These are phyloP conservation scores for Adoxophyes honmai DNA, from an alignment of 1,140 invertebrate genomes.

Conservation along the genomic window DNA sequence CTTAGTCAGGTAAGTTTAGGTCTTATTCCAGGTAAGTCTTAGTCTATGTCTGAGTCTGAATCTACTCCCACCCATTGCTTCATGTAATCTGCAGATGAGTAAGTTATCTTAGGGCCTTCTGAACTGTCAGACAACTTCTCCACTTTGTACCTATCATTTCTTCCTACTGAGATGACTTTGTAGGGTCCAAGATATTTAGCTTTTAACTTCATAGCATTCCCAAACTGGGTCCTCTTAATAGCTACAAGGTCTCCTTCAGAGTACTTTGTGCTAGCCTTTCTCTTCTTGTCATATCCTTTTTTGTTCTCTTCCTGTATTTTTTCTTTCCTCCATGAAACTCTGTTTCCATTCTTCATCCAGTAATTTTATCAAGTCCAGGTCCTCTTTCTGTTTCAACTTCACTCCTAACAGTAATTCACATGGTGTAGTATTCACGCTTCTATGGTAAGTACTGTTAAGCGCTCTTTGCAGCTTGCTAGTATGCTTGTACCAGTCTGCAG, in stretches of 20 bases:
- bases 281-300: not conserved
- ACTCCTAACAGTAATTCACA: slow-evolving; percentile 15
- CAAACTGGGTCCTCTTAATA: not conserved
- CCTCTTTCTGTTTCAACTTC: not conserved
- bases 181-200: slow-evolving; percentile 1
- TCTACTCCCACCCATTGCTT: not conserved
- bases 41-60: not conserved
- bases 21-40: too few relatives aligned
- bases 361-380: not conserved
- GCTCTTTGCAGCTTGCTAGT: slow-evolving; percentile 2
- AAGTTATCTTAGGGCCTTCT: not conserved
- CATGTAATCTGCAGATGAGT: not conserved
- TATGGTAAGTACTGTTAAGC: slow-evolving; percentile 18
- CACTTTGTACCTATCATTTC: slow-evolving; percentile 2
- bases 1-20: too few relatives aligned
- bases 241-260: not conserved
- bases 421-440: slow-evolving; percentile 15
- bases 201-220: not conserved
- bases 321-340: not conserved
- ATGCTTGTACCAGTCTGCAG: slow-evolving; percentile 20
- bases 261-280: not conserved
- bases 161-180: not conserved
- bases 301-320: not conserved
- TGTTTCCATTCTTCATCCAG: not conserved
- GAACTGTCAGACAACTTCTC: not conserved